Evolutionary conservation across 1,140 invertebrate species (phyloP), one percentile per base, ranked within the genome.

Genomic region (Eueides isabella): DNA sequence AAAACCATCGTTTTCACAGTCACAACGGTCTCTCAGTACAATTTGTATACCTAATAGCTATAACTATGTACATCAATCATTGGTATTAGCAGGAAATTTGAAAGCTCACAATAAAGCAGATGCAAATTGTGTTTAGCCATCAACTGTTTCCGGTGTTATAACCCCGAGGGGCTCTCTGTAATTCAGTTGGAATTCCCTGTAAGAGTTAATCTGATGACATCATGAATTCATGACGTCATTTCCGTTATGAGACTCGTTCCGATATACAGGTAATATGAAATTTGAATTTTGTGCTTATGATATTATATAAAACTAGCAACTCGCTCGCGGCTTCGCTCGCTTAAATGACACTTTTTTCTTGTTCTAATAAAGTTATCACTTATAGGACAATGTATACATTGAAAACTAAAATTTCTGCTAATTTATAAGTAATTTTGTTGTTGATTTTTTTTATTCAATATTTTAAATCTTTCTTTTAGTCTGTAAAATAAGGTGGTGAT

Each of bases 191-290:
- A 30, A 14, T 63, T 63, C 28, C 29, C 61, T 19, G 7, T 16
- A 62, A 72, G 65, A 70, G 78, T 72, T 76, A 76, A 76, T 79
- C 78, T 79, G 74, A 76, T 66, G 61, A 69, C 72, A 76, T 79
- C 66, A 76, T 67, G 66, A 65, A 76, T 79, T 76, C 78, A 79
- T 76, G 74, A 72, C 31, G 55, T 72, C 65, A 76, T 76, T 74
- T 76, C 69, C 67, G 44, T 70, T 71, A 67, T 19, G 62, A 69
- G 5, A 4, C 48, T 19, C 48, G 30, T 5, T 23, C 19, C 48
- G 48, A 55, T 55, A 55, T 9, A 55, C 48, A 26, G 19, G 48
- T 55, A 2, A 26, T 55, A 55, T 55, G n/a, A 55, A 2, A 2
- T 55, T 55, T 55, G 19, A 55, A n/a, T 55, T 55, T 55, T 23